A percentile compares a stretch with the other conserved stretches of the same genome.
These are phyloP conservation scores for Portunus trituberculatus DNA, from an alignment of 1,140 invertebrate genomes.

Conservation along the genomic window DNA sequence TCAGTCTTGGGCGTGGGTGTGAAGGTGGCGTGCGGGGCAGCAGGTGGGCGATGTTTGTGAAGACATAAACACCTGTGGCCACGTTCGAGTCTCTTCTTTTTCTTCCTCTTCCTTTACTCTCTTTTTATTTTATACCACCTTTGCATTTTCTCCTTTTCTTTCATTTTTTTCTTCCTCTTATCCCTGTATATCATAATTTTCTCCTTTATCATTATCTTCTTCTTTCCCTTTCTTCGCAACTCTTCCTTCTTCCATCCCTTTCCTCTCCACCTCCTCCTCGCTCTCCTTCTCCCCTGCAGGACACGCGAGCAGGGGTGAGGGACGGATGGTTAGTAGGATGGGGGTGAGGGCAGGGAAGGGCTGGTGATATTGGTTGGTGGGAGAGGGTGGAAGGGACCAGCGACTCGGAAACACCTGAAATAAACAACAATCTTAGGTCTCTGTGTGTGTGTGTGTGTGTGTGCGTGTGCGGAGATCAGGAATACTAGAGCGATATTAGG, in stretches of 20 bases:
- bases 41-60: not conserved
- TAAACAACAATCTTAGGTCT: not conserved
- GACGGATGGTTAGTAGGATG: not conserved
- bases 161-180: too few species aligned
- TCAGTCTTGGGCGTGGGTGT: not conserved
- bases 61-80: constrained; percentile 7
- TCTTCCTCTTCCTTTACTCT: too few species aligned
- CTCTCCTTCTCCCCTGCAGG: not conserved
- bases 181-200: too few species aligned
- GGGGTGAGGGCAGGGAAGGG: not conserved
- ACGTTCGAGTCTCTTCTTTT: not conserved
- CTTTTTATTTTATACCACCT: too few species aligned
- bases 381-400: not conserved
- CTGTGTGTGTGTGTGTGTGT: not conserved
- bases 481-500: too few species aligned
- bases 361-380: too few species aligned
- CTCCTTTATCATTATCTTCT: too few species aligned
- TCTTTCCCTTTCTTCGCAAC: too few species aligned
- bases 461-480: too few species aligned
- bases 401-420: not conserved
- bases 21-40: not conserved
- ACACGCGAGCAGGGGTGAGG: not conserved
- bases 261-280: not conserved
- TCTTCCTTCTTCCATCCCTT: not conserved
- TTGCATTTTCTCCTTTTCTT: too few species aligned